Conservation (phyloP, 2,113 vertebrate genomes). For the Xiphias gladius region DNA sequence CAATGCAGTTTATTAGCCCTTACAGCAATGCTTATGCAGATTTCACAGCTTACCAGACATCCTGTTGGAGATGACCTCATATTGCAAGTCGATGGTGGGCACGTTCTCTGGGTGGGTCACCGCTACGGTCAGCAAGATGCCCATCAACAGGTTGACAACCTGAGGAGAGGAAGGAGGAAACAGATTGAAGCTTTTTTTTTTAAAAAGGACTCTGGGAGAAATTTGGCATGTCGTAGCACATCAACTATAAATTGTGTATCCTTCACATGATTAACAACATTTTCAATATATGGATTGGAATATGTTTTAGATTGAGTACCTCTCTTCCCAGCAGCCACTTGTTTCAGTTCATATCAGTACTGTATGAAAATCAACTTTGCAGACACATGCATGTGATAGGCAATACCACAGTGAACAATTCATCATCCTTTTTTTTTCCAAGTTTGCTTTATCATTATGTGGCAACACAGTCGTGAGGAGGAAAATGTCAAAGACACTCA, state of each 20-base stretch:
- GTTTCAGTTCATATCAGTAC: neutral
- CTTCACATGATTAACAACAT: neutral
- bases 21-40: neutral
- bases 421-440: neutral
- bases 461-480: neutral
- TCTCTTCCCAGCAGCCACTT: neutral
- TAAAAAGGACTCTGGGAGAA: neutral
- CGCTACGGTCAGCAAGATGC: slow-evolving; percentile 95
- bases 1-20: no score
- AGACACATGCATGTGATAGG: neutral
- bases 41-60: slow-evolving; percentile 90
- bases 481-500: neutral
- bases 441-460: slow-evolving; percentile 2
- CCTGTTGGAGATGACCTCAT: slow-evolving; percentile 96
- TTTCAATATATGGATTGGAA: neutral
- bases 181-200: neutral
- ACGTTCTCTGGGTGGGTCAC: slow-evolving; percentile 97
- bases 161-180: slow-evolving; percentile 61
- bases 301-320: neutral
- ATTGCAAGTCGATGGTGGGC: slow-evolving; percentile 94
- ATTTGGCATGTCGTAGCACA: neutral
- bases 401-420: neutral
- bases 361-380: neutral
- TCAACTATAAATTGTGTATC: neutral
- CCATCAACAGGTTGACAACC: slow-evolving; percentile 98